Percentiles rank a stretch among this genome's conserved stretches.
Conservation (phyloP, 2,888 invertebrate genomes). For the Marasmarcha lunaedactyla region DNA sequence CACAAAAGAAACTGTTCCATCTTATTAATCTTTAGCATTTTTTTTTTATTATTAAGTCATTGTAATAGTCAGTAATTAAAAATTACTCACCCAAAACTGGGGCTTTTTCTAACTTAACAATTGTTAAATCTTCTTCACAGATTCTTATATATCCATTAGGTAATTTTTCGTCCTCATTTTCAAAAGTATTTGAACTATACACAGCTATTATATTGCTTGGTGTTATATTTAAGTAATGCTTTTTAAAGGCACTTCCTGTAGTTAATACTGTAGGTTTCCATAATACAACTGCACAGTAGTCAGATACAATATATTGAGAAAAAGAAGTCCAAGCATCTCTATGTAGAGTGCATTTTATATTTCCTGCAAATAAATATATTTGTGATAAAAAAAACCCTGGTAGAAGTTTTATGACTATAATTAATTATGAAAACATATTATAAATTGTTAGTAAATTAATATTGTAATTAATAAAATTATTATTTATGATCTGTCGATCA, state of each 20-base stretch:
- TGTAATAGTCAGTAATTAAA: no score
- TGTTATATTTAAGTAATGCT: slow-evolving; percentile 58
- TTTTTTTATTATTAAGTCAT: not conserved
- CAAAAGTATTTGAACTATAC: slow-evolving; percentile 41
- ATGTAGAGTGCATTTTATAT: slow-evolving; percentile 56
- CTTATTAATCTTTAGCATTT: not conserved
- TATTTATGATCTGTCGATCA: no score
- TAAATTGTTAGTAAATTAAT: no score
- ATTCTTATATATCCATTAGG: slow-evolving; percentile 36
- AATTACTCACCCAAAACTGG: slow-evolving; percentile 28
- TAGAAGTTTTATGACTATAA: no score
- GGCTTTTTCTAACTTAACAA: slow-evolving; percentile 34
- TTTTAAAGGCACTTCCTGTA: slow-evolving; percentile 53
- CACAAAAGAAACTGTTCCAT: no score
- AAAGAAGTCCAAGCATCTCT: slow-evolving; percentile 60
- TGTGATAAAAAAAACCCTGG: no score
- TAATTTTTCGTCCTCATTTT: slow-evolving; percentile 27
- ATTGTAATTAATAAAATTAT: no score
- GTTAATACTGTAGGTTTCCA: slow-evolving; percentile 56
- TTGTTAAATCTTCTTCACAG: slow-evolving; percentile 37
- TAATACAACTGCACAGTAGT: slow-evolving; percentile 46
- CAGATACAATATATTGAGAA: slow-evolving; percentile 47
- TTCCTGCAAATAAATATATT: slow-evolving; percentile 31
- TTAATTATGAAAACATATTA: no score
- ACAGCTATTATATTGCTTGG: slow-evolving; percentile 49